Base-by-base conservation (phyloP, 2,797 vertebrate species). In the Anabas testudineus region DNA sequence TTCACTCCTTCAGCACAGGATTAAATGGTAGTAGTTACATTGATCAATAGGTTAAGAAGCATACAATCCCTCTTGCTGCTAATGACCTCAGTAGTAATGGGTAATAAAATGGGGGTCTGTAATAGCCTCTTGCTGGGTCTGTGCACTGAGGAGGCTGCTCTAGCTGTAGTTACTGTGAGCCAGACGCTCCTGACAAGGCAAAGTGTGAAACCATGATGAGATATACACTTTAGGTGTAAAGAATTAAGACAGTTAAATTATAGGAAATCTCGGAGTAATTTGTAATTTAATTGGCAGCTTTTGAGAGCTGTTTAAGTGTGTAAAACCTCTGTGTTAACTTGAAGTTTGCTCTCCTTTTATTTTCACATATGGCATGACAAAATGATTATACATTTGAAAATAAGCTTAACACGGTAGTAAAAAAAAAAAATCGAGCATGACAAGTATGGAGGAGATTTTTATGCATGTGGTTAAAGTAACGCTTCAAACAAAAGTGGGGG, bases 11-110 rank as follows among this genome's bases (percentile, higher is more conserved):
- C 95, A 95, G 94, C 95, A 93, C 94, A 91, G 97, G 96, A 97
- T 98, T 98, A 99, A 98, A 99, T 98, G 96, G 95, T 96, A 94
- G 96, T 96, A 97, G 96, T 98, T 98, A 96, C 94, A 93, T 93
- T 98, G 96, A 99, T 99, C 98, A 98, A 98, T 99, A 99, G 97
- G 97, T 99, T 97, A 99, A 97, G 95, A 97, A 96, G 94, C 89
- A 94, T 93, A 95, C 97, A 95, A 97, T 98, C 96, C 97, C 94
- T 98, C 97, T 97, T 94, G 94, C 95, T 91, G 95, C 96, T 99
- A 99, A 99, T 98, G 97, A 99, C 97, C 97, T 97, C 95, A 89
- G 94, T 96, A 95, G 96, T 97, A 97, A 98, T 97, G 96, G 96
- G 95, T 96, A 98, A 97, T 99, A 98, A 99, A 98, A 95, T 94